phyloP scores from a whole-genome alignment of 2,113 vertebrate genomes.

The Grammomys dolichurus region DNA sequence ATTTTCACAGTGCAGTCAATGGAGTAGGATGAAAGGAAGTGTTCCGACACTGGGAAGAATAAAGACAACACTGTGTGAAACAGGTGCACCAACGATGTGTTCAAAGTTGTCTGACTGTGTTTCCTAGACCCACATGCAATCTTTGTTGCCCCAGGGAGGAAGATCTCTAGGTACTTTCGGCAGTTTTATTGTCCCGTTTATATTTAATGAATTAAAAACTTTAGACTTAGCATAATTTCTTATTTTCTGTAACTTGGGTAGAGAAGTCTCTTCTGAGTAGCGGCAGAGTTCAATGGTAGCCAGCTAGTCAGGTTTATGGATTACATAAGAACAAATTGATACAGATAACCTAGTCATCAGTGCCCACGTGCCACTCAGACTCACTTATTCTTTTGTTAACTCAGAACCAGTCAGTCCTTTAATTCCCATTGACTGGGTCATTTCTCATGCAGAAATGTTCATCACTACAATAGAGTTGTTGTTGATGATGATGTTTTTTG shows the following conservation, averaged over 20 bases:
- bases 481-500: too few species aligned
- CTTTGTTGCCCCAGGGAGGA: neutral
- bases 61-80: conserved; percentile 20
- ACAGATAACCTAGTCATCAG: conserved; percentile 61
- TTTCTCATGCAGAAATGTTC: neutral
- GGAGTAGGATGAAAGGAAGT: conserved; percentile 94
- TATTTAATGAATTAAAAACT: neutral
- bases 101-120: neutral
- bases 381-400: conserved; percentile 16
- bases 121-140: neutral
- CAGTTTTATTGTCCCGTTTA: conserved; percentile 44
- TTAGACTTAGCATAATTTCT: neutral
- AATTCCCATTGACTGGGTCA: neutral
- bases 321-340: conserved; percentile 39
- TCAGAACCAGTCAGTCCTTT: conserved; percentile 8
- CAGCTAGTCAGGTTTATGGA: conserved; percentile 16
- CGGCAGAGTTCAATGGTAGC: neutral
- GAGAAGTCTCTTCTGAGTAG: neutral
- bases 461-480: neutral
- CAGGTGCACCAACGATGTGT: fast-evolving
- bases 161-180: neutral
- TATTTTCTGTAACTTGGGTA: neutral
- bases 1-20: conserved; percentile 92
- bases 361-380: conserved; percentile 51
- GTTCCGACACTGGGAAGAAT: conserved; percentile 91